phyloP scores from a whole-genome alignment of 2,888 invertebrate genomes.

The Platycnemis pennipes region DNA sequence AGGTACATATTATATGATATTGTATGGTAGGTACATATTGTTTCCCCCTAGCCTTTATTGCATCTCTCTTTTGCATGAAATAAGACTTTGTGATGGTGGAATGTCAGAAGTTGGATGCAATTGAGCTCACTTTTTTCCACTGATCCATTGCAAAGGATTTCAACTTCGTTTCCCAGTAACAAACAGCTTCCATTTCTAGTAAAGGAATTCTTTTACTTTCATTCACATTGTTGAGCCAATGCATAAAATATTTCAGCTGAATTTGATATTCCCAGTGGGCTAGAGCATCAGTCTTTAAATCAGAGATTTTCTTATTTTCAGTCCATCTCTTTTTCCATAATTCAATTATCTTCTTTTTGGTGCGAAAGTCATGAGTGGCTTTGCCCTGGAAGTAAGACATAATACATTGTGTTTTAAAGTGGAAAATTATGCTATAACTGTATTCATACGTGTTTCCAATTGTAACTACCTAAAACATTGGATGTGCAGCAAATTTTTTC shows the following conservation, averaged over 20 bases:
- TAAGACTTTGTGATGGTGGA: too few relatives aligned
- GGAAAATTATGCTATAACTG: not conserved
- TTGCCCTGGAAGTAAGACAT: not conserved
- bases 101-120: too few relatives aligned
- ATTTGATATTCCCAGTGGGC: not conserved
- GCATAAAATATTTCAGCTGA: not conserved
- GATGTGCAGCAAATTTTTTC: not conserved
- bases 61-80: too few relatives aligned
- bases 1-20: too few relatives aligned
- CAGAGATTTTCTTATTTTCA: not conserved
- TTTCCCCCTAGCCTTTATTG: too few relatives aligned
- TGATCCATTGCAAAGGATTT: not conserved
- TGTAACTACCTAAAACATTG: too few relatives aligned
- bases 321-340: conserved; percentile 20
- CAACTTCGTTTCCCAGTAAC: not conserved
- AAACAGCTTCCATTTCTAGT: not conserved
- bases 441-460: too few relatives aligned
- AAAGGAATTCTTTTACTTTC: not conserved
- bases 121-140: conserved; percentile 27
- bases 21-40: too few relatives aligned
- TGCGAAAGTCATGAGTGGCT: not conserved
- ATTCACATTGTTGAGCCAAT: not conserved
- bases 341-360: not conserved
- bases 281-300: not conserved
- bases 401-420: not conserved